A percentile compares a stretch with the other conserved stretches of the same genome.
Evolutionary conservation across 2,113 vertebrate genomes (phyloP).

Genomic region (Varanus salvator): DNA sequence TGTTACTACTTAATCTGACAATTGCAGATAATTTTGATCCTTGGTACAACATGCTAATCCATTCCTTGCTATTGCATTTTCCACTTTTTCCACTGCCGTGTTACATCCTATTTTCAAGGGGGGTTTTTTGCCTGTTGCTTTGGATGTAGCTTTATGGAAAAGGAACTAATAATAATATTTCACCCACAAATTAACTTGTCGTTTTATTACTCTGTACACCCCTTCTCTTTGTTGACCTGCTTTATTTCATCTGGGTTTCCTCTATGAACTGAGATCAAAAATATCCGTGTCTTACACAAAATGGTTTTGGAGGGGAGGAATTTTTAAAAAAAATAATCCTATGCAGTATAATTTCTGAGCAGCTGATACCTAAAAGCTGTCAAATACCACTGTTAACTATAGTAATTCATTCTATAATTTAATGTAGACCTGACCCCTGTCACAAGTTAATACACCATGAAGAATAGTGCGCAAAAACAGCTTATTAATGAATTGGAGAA

Average conservation of each 20-base stretch:
- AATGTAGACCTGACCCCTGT: constrained; percentile 85
- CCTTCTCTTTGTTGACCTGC: not conserved
- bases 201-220: constrained; percentile 11
- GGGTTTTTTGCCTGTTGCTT: not conserved
- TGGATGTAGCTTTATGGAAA: not conserved
- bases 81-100: not conserved
- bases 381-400: constrained; percentile 81
- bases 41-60: not conserved
- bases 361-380: constrained; percentile 79
- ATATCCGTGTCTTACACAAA: not conserved
- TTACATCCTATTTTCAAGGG: not conserved
- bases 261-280: constrained; percentile 19
- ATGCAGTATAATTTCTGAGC: constrained; percentile 58
- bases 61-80: not conserved
- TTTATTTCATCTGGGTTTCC: not conserved
- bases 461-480: constrained; percentile 82
- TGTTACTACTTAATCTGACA: not conserved
- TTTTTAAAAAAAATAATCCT: constrained; percentile 45
- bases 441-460: constrained; percentile 89
- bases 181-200: not conserved
- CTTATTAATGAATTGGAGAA: constrained; percentile 84
- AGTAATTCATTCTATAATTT: constrained; percentile 89
- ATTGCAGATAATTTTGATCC: not conserved
- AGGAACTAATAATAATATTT: not conserved
- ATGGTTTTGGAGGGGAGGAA: not conserved